Evolutionary conservation across 2,888 invertebrate species (phyloP), one percentile per base, ranked within the genome.

Genomic region (Hermaeophaga mercurialis): DNA sequence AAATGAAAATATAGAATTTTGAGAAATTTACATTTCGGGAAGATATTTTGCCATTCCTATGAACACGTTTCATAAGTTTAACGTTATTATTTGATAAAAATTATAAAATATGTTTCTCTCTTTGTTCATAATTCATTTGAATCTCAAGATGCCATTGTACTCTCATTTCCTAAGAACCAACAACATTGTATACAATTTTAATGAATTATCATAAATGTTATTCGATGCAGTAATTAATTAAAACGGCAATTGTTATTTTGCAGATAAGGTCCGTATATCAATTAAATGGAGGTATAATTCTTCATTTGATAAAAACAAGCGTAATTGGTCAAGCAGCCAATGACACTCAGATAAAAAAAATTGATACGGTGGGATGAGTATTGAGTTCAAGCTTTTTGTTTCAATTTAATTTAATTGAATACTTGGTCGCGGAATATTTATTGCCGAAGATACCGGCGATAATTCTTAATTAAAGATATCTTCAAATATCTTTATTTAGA

Each of bases 191-290:
- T 52, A 46, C 45, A 53, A 50, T 54, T 52, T 22, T 36, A 39
- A 50, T 50, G 47, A 39, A 56, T 59, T 59, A 55, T 15, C 55
- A 52, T 59, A 59, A 48, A 55, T 39, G 44, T 26, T 45, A 33
- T 50, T 24, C 38, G 46, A 56, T 47, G 47, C 28, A 31, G 24
- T 44, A 43, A 56, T 59, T 59, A 59, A 56, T 56, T 54, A 56
- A 59, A 56, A 18, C 36, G 26, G 39, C 46, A 38, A 54, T 59
- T 56, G 56, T 56, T 50, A 46, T 56, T 59, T 47, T 36, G 17
- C 33, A 53, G 59, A 59, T 59, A 56, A 59, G 46, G 15, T 47
- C 46, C 41, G 26, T 56, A 46, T 56, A 53, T 56, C 52, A 56
- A 38, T 49, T 53, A 41, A 56, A 53, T 49, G 33, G 49, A 48